Conservation (phyloP, 2,797 vertebrate genomes). For the Chaenodraco wilsoni region DNA sequence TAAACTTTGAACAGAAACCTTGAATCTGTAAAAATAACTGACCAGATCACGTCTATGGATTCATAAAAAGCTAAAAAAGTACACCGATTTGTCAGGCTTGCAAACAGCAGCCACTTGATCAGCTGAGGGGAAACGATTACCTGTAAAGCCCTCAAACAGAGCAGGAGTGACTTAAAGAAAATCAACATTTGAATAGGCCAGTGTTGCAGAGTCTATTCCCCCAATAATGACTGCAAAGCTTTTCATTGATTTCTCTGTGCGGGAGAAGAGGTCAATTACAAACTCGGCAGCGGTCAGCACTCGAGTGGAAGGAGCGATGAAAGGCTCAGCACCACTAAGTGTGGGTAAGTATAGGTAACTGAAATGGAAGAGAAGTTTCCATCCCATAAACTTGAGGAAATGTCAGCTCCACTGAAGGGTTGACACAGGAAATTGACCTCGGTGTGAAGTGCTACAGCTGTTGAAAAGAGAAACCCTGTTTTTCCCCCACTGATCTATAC, state of each 20-base stretch:
- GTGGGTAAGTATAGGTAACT: neutral
- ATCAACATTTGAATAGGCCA: constrained; percentile 49
- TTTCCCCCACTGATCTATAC: constrained; percentile 50
- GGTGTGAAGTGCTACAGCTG: constrained; percentile 29
- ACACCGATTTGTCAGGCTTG: neutral
- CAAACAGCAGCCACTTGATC: constrained; percentile 3
- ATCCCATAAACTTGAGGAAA: constrained; percentile 25
- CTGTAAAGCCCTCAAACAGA: constrained; percentile 25
- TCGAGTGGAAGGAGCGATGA: constrained; percentile 36
- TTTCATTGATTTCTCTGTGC: constrained; percentile 63
- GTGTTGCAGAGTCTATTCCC: constrained; percentile 46
- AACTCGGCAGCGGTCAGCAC: constrained; percentile 50
- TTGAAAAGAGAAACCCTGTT: constrained; percentile 45
- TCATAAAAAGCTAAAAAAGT: neutral
- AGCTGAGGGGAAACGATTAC: constrained; percentile 26
- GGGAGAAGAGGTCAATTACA: constrained; percentile 74
- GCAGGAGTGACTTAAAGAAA: constrained; percentile 36
- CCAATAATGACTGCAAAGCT: constrained; percentile 54
- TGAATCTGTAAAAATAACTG: neutral
- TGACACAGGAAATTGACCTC: constrained; percentile 42
- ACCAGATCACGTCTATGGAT: neutral
- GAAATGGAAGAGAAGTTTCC: constrained; percentile 43
- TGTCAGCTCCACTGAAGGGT: constrained; percentile 12
- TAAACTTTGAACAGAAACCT: neutral
- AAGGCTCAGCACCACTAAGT: neutral